Percentiles rank a stretch among this genome's conserved stretches.
Conservation (phyloP, 1,140 invertebrate species). For the Hyles vespertilio region DNA sequence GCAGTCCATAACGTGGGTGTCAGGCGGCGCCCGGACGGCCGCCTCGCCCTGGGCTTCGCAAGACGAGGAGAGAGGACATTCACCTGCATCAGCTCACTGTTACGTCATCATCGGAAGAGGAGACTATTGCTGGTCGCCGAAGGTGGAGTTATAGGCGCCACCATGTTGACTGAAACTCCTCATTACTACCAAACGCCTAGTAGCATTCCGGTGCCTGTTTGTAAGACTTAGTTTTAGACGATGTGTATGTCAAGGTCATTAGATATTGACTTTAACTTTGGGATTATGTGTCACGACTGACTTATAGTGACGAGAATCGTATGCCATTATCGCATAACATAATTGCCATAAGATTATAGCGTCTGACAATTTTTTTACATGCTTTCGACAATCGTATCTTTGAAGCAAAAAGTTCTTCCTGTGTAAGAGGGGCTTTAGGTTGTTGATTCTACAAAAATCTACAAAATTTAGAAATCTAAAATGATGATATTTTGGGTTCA, state of each 20-base stretch:
- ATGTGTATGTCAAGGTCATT: neutral
- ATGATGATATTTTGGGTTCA: no score
- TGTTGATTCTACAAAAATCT: no score
- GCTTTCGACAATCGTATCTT: no score
- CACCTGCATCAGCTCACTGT: constrained; percentile 51
- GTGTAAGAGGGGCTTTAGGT: no score
- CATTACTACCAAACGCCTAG: constrained; percentile 61
- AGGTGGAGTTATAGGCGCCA: constrained; percentile 53
- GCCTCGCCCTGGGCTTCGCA: constrained; percentile 60
- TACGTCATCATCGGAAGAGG: constrained; percentile 58
- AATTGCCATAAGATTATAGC: no score
- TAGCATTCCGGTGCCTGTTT: constrained; percentile 33
- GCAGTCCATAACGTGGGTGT: constrained; percentile 69
- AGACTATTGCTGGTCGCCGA: constrained; percentile 53
- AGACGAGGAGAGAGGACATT: constrained; percentile 59
- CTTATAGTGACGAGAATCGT: no score
- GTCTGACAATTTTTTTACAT: no score
- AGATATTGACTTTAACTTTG: no score
- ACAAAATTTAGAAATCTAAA: no score
- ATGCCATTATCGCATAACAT: no score
- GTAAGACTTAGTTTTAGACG: neutral
- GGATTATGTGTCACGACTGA: no score
- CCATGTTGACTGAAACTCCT: constrained; percentile 48
- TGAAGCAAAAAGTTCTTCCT: no score
- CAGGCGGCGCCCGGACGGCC: constrained; percentile 51